These are phyloP conservation scores for Drosophila paucipuncta DNA, from an alignment of 2,888 invertebrate genomes.

Conservation along the genomic window DNA sequence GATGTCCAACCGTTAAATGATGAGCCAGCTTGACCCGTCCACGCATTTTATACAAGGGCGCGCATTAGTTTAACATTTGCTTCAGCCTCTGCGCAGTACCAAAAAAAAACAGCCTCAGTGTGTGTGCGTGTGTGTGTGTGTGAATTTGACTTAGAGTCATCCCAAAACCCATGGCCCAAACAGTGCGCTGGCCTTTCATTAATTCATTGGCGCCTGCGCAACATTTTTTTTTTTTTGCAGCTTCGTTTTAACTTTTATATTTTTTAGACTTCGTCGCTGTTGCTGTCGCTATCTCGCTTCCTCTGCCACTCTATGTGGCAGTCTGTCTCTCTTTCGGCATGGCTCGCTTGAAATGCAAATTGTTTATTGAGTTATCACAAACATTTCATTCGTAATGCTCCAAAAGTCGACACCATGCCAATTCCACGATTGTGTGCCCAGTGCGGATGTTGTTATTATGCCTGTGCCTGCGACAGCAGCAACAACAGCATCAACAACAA, in stretches of 20 bases:
- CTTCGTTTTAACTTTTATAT: slow-evolving; percentile 16
- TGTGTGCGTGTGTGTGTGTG: slow-evolving; percentile 1
- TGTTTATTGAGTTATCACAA: slow-evolving; percentile 62
- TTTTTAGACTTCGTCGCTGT: slow-evolving; percentile 24
- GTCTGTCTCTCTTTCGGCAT: neutral
- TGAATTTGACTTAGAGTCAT: slow-evolving; percentile 30
- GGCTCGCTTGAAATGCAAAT: slow-evolving; percentile 59
- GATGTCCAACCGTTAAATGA: slow-evolving; percentile 83
- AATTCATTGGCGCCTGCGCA: slow-evolving; percentile 63
- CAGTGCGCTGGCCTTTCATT: slow-evolving; percentile 59
- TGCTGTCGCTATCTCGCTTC: neutral
- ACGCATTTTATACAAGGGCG: slow-evolving; percentile 82
- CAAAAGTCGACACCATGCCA: slow-evolving; percentile 48
- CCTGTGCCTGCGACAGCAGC: slow-evolving; percentile 12
- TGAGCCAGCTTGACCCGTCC: slow-evolving; percentile 72
- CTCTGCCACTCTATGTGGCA: neutral
- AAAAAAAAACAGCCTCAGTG: neutral
- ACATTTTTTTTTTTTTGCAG: slow-evolving; percentile 29
- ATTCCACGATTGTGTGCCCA: slow-evolving; percentile 36
- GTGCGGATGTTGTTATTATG: slow-evolving; percentile 47
- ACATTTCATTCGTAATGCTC: slow-evolving; percentile 51
- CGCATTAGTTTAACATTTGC: slow-evolving; percentile 36
- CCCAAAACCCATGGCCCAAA: slow-evolving; percentile 47
- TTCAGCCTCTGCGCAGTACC: neutral
- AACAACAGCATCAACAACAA: slow-evolving; percentile 1